These are phyloP conservation scores for Heterodera schachtii DNA, from an alignment of 1,140 invertebrate genomes.

Conservation along the genomic window DNA sequence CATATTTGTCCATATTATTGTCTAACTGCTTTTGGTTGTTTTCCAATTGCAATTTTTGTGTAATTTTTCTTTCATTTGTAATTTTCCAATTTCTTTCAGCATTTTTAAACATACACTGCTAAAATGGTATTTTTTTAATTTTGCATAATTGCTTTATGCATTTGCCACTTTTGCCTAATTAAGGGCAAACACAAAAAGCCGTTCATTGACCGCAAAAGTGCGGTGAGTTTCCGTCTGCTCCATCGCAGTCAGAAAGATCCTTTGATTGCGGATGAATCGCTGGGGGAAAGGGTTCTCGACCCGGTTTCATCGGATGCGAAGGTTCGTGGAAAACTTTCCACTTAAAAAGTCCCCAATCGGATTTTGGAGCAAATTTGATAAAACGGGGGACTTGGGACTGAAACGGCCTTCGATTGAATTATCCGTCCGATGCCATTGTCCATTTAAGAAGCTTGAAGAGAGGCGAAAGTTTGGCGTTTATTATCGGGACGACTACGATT, in stretches of 20 bases:
- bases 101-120: no score
- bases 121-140: no score
- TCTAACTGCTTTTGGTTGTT: no score
- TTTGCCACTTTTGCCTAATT: background rate
- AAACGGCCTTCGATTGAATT: no score
- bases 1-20: no score
- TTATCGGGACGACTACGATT: constrained; percentile 93
- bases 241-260: constrained; percentile 90
- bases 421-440: background rate
- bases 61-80: no score
- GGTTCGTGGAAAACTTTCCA: constrained; percentile 89
- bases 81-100: no score
- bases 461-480: constrained; percentile 88
- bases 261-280: constrained; percentile 80
- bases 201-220: constrained; percentile 85
- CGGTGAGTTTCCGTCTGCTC: constrained; percentile 85
- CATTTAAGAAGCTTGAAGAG: constrained; percentile 71
- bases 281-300: constrained; percentile 82
- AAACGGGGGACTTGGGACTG: no score
- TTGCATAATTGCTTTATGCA: no score
- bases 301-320: constrained; percentile 48
- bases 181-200: constrained; percentile 73
- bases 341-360: constrained; percentile 24
- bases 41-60: no score
- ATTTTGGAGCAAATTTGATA: no score